These are phyloP conservation scores for Mirounga angustirostris DNA, from an alignment of 2,113 vertebrate genomes.

Conservation along the genomic window DNA sequence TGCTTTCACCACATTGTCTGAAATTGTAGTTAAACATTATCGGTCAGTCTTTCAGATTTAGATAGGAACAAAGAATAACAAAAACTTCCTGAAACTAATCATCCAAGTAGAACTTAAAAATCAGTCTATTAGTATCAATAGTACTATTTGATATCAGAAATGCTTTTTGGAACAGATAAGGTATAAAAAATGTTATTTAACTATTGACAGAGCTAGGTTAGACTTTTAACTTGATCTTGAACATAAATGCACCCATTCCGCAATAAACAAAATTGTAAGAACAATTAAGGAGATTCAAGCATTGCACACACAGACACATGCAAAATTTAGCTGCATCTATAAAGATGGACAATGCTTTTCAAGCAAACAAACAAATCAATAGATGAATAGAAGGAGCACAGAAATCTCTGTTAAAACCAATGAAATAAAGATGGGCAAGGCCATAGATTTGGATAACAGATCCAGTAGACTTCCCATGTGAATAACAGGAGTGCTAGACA, in stretches of 20 bases:
- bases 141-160: neutral
- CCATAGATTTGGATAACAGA: neutral
- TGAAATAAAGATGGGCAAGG: neutral
- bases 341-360: neutral
- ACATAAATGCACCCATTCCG: neutral
- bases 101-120: neutral
- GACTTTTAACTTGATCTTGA: neutral
- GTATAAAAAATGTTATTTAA: neutral
- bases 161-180: neutral
- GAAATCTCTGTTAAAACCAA: neutral
- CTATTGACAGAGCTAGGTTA: neutral
- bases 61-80: slow-evolving; percentile 1
- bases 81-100: slow-evolving; percentile 35
- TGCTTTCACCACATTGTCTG: neutral
- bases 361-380: neutral
- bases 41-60: neutral
- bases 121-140: neutral
- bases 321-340: neutral
- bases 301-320: neutral
- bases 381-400: neutral
- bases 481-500: neutral
- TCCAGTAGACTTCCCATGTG: neutral
- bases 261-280: neutral
- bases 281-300: neutral
- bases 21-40: slow-evolving; percentile 13